These are phyloP conservation scores for Odontesthes bonariensis DNA, from an alignment of 2,113 vertebrate species.

Conservation along the genomic window DNA sequence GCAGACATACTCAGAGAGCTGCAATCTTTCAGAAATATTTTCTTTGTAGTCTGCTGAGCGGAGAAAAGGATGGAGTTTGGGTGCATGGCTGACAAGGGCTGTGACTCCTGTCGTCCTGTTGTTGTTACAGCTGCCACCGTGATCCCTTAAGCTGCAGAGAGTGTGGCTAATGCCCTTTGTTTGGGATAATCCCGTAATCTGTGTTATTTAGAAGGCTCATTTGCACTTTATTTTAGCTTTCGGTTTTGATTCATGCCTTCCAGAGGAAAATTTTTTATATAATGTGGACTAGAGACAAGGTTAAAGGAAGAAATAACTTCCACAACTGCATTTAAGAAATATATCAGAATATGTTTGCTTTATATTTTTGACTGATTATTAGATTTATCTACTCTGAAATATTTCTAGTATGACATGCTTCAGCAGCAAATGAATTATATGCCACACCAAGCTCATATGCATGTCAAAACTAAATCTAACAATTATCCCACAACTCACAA, in stretches of 20 bases:
- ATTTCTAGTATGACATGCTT: not conserved
- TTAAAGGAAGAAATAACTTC: constrained; percentile 3
- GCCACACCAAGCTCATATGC: not conserved
- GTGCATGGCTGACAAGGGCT: constrained; percentile 62
- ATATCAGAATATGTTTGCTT: not conserved
- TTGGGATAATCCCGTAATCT: constrained; percentile 85
- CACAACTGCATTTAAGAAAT: not conserved
- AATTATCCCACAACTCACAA: not conserved
- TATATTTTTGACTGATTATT: not conserved
- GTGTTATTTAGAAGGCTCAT: constrained; percentile 83
- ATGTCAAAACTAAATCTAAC: not conserved
- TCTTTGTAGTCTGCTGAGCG: constrained; percentile 49
- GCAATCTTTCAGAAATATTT: constrained; percentile 60
- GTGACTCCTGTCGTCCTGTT: constrained; percentile 79
- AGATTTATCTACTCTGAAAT: not conserved
- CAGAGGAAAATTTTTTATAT: constrained; percentile 43
- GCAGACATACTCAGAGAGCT: constrained; percentile 34
- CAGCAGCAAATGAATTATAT: not conserved
- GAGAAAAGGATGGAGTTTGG: constrained; percentile 33
- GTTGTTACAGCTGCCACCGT: constrained; percentile 84
- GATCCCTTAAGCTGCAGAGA: constrained; percentile 83
- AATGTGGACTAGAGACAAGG: constrained; percentile 32
- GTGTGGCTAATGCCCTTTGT: constrained; percentile 85
- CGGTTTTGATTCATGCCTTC: constrained; percentile 63
- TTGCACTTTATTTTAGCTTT: constrained; percentile 73